Conservation (phyloP, 2,113 vertebrate species). For the Galemys pyrenaicus region DNA sequence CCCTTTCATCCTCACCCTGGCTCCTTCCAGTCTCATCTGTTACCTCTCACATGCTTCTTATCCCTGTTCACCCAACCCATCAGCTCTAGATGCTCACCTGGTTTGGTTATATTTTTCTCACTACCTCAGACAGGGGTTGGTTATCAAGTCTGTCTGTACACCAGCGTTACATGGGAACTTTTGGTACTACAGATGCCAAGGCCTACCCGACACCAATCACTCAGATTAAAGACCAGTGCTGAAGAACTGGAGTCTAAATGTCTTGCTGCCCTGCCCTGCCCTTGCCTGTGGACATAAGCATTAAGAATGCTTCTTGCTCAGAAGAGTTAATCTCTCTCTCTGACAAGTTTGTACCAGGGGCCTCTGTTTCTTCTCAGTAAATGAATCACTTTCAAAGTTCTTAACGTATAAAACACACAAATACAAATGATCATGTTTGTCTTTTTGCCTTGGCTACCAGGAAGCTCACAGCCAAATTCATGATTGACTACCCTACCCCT, state of each 20-base stretch:
- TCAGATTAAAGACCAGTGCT: not conserved
- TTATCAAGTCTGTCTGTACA: not conserved
- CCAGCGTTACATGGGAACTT: not conserved
- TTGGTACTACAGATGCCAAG: not conserved
- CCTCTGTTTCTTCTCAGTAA: not conserved
- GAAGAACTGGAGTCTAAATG: not conserved
- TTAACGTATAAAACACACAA: not conserved
- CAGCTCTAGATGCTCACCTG: not conserved
- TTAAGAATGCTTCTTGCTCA: not conserved
- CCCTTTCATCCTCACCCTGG: no score
- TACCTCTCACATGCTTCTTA: not conserved
- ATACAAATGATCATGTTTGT: not conserved
- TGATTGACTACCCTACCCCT: not conserved
- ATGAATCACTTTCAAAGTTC: not conserved
- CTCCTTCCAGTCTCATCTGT: not conserved
- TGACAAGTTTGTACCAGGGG: not conserved
- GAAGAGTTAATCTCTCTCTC: no score
- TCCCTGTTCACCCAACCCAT: rapidly evolving
- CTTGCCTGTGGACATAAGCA: not conserved
- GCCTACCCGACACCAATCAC: not conserved
- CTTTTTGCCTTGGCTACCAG: not conserved
- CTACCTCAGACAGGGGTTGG: not conserved
- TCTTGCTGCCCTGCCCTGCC: not conserved
- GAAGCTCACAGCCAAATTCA: not conserved
- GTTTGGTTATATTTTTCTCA: not conserved